These are phyloP conservation scores for Porites lutea DNA, from an alignment of 64 coral and sea anemone species.

Conservation along the genomic window DNA sequence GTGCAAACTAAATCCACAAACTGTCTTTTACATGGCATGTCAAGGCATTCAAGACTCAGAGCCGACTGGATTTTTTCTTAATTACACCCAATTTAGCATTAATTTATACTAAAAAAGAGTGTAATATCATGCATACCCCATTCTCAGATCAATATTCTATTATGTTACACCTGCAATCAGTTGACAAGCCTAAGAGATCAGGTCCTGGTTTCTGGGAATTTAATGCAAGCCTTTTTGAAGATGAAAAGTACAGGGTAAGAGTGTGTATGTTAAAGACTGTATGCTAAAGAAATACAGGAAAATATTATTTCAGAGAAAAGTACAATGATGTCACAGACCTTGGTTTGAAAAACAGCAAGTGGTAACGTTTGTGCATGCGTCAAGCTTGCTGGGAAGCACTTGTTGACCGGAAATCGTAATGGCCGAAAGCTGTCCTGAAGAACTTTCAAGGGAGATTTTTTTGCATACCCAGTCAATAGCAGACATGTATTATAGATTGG, in stretches of 20 bases:
- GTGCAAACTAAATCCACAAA: background rate
- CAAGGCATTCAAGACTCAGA: slow-evolving; percentile 3
- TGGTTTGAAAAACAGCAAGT: no score
- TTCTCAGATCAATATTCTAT: background rate
- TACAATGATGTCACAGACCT: background rate
- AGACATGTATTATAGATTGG: no score
- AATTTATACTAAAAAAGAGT: background rate
- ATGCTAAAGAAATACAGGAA: background rate
- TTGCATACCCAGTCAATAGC: no score
- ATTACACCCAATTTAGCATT: background rate
- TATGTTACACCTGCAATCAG: slow-evolving; percentile 8
- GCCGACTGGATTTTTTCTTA: slow-evolving; percentile 1
- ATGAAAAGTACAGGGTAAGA: background rate
- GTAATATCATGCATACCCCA: slow-evolving; percentile 14
- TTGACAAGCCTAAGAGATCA: background rate
- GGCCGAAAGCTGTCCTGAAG: no score
- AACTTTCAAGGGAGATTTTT: no score
- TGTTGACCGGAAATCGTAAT: no score
- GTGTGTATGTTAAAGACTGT: background rate
- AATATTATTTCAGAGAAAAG: slow-evolving; percentile 1
- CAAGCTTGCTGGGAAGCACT: no score
- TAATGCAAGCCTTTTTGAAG: slow-evolving; percentile 11
- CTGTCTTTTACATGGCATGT: slow-evolving; percentile 7
- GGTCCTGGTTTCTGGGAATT: slow-evolving; percentile 42
- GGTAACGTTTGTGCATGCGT: no score